Evolutionary conservation across 2,113 vertebrate species (phyloP).

Genomic region (Columba livia): DNA sequence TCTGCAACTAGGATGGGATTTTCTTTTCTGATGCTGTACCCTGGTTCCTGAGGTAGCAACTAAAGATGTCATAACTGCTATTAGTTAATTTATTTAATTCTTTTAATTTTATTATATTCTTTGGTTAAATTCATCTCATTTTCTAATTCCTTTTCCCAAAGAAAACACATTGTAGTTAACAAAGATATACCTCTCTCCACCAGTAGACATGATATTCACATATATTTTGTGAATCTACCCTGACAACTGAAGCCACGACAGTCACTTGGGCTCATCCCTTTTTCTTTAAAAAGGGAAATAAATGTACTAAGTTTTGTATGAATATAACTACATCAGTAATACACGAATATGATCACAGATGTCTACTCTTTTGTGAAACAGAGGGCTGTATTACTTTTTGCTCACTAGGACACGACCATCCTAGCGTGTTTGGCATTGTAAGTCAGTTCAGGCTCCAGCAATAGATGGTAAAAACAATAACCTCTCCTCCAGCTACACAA

Average conservation of each 20-base stretch:
- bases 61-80: neutral
- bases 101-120: neutral
- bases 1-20: neutral
- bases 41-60: neutral
- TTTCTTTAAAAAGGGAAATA: neutral
- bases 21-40: neutral
- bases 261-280: neutral
- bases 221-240: neutral
- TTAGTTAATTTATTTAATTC: neutral
- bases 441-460: neutral
- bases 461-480: neutral
- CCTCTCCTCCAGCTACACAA: neutral
- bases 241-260: neutral
- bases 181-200: neutral
- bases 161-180: neutral
- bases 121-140: neutral
- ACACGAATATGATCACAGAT: neutral
- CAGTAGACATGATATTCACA: neutral
- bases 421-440: neutral
- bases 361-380: neutral
- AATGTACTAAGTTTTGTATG: neutral
- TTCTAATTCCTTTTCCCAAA: neutral
- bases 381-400: neutral
- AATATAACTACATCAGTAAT: neutral
- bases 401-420: neutral